phyloP scores from a whole-genome alignment of 2,888 invertebrate genomes.

The Acanthosepion pharaonis region DNA sequence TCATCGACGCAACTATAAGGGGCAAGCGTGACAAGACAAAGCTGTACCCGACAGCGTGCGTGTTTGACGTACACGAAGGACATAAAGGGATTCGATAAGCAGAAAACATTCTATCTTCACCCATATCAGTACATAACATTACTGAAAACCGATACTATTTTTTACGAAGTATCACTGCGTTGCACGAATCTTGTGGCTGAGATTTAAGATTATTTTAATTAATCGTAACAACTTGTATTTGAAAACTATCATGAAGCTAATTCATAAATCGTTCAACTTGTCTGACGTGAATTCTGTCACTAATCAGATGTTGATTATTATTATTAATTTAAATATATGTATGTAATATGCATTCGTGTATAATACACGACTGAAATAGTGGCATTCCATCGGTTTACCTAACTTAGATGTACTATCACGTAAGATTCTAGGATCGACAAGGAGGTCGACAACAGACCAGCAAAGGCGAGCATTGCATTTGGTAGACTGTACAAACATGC shows the following conservation, averaged over 20 bases:
- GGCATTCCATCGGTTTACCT: no score
- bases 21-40: conserved; percentile 20
- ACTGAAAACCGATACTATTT: background rate
- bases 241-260: background rate
- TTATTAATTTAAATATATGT: no score
- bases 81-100: background rate
- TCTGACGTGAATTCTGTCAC: no score
- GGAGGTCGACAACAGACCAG: no score
- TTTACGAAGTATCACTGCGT: background rate
- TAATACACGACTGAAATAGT: no score
- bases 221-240: background rate
- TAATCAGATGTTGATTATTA: no score
- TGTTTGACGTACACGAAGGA: background rate
- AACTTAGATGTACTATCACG: no score
- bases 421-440: no score
- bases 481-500: no score
- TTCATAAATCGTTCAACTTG: background rate
- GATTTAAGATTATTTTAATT: background rate
- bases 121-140: background rate
- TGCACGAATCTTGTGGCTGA: background rate
- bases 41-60: background rate
- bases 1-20: background rate
- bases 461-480: no score
- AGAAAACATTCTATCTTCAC: background rate
- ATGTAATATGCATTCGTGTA: no score